Percentiles rank a stretch among this genome's conserved stretches.
Conservation (phyloP, 2,797 vertebrate species). For the Amblyraja radiata region DNA sequence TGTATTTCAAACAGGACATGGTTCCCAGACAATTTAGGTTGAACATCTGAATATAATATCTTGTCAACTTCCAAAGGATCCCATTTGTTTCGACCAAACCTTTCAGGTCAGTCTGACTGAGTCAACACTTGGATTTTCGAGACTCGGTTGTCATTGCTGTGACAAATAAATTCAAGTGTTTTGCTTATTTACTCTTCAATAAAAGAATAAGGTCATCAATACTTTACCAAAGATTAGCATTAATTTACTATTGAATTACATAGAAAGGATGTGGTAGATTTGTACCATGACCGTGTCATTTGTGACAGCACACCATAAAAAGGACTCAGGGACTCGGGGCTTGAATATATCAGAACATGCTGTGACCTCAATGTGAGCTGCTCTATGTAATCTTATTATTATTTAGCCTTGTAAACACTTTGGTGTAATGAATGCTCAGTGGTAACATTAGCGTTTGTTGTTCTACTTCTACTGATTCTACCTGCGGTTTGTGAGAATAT, state of each 20-base stretch:
- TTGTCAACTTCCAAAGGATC: neutral
- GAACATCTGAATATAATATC: neutral
- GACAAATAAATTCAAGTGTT: slow-evolving; percentile 3
- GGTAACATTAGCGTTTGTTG: neutral
- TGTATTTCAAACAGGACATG: neutral
- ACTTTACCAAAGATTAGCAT: neutral
- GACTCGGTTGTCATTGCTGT: neutral
- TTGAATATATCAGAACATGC: neutral
- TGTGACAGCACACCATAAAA: too few species aligned
- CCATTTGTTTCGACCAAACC: neutral
- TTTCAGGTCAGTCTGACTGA: slow-evolving; percentile 2
- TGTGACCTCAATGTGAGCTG: neutral
- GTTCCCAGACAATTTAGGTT: neutral
- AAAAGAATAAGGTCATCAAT: neutral
- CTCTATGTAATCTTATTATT: neutral
- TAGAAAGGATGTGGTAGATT: neutral
- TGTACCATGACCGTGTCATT: neutral
- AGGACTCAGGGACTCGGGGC: neutral
- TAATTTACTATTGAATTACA: neutral
- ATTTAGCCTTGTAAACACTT: neutral
- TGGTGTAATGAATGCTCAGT: neutral
- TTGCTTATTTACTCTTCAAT: neutral
- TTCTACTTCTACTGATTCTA: neutral
- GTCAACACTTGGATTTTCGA: neutral
- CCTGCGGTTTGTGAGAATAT: neutral